Evolutionary conservation across 2,888 invertebrate genomes (phyloP), one percentile per base, ranked within the genome.

Genomic region (Acronicta aceris): DNA sequence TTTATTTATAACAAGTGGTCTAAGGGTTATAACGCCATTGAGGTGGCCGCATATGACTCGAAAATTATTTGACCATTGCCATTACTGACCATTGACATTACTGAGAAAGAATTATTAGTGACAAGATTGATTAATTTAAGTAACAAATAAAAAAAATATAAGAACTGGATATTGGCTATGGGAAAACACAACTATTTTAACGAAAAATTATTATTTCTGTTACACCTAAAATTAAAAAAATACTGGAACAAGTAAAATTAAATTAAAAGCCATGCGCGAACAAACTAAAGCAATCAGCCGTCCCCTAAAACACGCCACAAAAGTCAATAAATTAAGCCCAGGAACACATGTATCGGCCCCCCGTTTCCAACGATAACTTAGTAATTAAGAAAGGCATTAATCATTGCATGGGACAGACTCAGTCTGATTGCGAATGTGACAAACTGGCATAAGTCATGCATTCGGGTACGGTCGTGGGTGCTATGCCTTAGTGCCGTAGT

Each of bases 321-420:
- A 91, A 88, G 91, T 92, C 91, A 89, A 94, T 92, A 93, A 93
- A 93, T 93, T 92, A 92, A 82, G 79, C 79, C 83, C 67, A 61
- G 83, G 88, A 90, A 92, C 93, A 93, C 91, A 93, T 93, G 92
- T 89, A 90, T 81, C 83, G 77, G 76, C 82, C 85, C 86, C 82
- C 83, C 80, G 82, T 75, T 81, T 74, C 74, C 75, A 84, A 82
- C 89, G 90, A 90, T 92, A 90, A 91, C 91, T 93, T 91, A 84
- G 92, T 93, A 94, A 94, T 94, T 94, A 94, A 93, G 93, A 92
- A 92, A 92, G 72, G 80, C 93, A 94, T 94, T 94, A 92, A 94
- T 94, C 94, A 93, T 81, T 81, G 84, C 89, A 92, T 85, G 88
- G 85, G 89, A 87, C 83, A 84, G 82, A 80, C 83, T 82, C 77